Conservation (phyloP, 2,888 invertebrate species). For the Seira ritae region DNA sequence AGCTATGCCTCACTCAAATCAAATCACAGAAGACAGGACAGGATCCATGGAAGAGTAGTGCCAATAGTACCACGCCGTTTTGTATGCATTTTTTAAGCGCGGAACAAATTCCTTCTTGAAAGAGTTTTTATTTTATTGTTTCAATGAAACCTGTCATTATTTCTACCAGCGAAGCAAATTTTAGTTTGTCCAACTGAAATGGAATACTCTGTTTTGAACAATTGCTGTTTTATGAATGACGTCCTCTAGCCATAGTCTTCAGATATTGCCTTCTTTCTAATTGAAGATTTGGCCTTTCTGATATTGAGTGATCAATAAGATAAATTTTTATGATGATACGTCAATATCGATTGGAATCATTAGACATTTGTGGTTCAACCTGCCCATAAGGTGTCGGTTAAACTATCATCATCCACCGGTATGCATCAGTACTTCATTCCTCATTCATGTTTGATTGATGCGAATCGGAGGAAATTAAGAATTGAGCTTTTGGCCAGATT, state of each 20-base stretch:
- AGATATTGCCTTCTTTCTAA: neutral
- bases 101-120: slow-evolving; percentile 56
- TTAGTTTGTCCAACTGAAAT: neutral
- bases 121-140: slow-evolving; percentile 27
- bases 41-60: neutral
- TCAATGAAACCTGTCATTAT: neutral
- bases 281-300: neutral
- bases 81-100: slow-evolving; percentile 27
- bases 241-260: neutral
- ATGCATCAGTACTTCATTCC: too few species aligned
- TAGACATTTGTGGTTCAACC: neutral
- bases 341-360: neutral
- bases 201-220: too few species aligned
- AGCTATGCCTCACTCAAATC: neutral
- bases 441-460: too few species aligned
- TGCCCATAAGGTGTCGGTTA: too few species aligned
- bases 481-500: too few species aligned
- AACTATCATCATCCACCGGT: too few species aligned
- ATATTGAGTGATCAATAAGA: neutral
- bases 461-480: too few species aligned
- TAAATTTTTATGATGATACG: neutral
- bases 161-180: neutral
- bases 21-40: neutral
- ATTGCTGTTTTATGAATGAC: neutral
- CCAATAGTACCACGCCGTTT: neutral